Percentiles rank a stretch among this genome's conserved stretches.
Conservation (phyloP, 2,113 vertebrate genomes). For the Patagioenas fasciata region DNA sequence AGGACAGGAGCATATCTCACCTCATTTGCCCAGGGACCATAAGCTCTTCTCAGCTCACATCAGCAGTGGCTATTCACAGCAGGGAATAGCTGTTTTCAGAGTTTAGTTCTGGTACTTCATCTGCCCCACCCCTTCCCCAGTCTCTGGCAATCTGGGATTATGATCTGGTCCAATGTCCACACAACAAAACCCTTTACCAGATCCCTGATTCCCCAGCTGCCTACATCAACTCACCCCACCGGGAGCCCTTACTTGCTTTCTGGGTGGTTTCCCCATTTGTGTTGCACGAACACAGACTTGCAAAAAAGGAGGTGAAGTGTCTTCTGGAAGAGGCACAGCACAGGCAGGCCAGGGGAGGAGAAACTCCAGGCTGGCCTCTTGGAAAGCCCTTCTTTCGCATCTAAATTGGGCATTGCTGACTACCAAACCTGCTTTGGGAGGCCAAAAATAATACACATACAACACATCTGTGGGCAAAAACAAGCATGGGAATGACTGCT, state of each 20-base stretch:
- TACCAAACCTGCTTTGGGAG: neutral
- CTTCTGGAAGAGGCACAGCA: neutral
- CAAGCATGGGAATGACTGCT: neutral
- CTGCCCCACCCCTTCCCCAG: neutral
- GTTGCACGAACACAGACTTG: neutral
- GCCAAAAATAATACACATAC: neutral
- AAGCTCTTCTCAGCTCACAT: neutral
- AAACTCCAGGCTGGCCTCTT: neutral
- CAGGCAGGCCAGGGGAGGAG: neutral
- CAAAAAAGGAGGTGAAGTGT: neutral
- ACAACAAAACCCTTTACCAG: neutral
- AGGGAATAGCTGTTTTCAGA: neutral
- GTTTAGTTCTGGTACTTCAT: neutral
- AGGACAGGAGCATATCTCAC: neutral
- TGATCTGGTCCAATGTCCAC: neutral
- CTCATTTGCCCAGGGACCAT: fast-evolving
- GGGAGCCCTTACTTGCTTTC: neutral
- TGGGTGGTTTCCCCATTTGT: neutral
- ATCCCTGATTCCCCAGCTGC: neutral
- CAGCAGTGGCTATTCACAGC: neutral
- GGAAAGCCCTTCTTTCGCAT: neutral
- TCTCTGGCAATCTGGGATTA: neutral
- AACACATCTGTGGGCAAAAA: neutral
- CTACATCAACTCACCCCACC: neutral
- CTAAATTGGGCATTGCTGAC: neutral